Evolutionary conservation across 2,888 invertebrate species (phyloP).

Genomic region (Caenorhabditis afra): DNA sequence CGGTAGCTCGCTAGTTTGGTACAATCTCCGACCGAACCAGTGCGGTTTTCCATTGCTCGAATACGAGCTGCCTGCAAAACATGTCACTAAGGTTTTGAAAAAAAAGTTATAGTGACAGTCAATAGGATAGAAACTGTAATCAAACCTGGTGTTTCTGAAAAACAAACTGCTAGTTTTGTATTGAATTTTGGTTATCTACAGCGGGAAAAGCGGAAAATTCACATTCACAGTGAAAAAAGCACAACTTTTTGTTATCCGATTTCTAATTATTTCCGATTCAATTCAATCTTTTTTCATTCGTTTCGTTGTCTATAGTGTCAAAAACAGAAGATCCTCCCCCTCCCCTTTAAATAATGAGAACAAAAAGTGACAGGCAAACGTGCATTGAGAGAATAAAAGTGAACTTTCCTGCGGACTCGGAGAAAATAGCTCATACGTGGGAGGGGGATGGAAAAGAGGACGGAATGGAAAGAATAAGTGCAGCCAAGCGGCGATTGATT

Average conservation of each 20-base stretch:
- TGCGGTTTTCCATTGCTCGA: slow-evolving; percentile 68
- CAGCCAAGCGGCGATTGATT: slow-evolving; percentile 53
- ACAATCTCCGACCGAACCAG: slow-evolving; percentile 69
- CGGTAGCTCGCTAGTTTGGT: slow-evolving; percentile 65
- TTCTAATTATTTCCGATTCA: slow-evolving; percentile 42
- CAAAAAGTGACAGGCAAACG: not conserved
- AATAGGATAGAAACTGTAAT: too few species aligned
- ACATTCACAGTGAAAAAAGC: not conserved
- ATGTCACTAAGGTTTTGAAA: not conserved
- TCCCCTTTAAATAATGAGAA: slow-evolving; percentile 21
- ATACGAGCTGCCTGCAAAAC: slow-evolving; percentile 66
- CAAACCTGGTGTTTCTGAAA: not conserved
- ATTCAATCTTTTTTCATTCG: too few species aligned
- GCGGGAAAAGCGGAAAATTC: slow-evolving; percentile 4
- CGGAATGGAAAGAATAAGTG: slow-evolving; percentile 54
- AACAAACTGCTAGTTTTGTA: not conserved
- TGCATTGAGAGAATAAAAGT: slow-evolving; percentile 16
- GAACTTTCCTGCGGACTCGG: slow-evolving; percentile 26
- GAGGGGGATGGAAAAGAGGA: slow-evolving; percentile 9
- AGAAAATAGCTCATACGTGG: slow-evolving; percentile 33
- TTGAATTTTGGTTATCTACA: not conserved
- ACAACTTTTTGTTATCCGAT: slow-evolving; percentile 41
- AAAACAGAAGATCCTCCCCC: slow-evolving; percentile 28
- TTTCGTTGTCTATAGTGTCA: slow-evolving; percentile 29
- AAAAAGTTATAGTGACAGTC: not conserved